phyloP scores from a whole-genome alignment of 1,140 invertebrate genomes.

The Papilio polyxenes region DNA sequence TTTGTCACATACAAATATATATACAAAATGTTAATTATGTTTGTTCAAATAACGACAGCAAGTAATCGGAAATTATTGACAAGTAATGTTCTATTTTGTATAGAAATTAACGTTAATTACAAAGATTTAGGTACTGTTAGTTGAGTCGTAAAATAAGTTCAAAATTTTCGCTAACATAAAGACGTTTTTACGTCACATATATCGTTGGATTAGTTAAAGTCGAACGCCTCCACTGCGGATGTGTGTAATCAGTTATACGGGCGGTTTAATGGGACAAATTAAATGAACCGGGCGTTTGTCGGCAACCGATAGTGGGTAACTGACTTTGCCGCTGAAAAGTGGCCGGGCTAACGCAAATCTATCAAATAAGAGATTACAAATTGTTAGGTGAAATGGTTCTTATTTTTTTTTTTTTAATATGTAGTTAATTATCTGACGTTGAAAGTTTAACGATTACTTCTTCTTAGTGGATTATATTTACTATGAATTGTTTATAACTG shows the following conservation, averaged over 20 bases:
- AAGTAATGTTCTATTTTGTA: too few relatives aligned
- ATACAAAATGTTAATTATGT: neutral
- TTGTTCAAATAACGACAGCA: too few relatives aligned
- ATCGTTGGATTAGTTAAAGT: slow-evolving; percentile 15
- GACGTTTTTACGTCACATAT: neutral
- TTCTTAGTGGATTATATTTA: neutral
- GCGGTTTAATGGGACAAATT: slow-evolving; percentile 63
- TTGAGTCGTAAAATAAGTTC: neutral
- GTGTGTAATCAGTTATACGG: slow-evolving; percentile 66
- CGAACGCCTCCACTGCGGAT: slow-evolving; percentile 51
- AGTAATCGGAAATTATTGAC: too few relatives aligned
- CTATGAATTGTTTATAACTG: neutral
- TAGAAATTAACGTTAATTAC: too few relatives aligned
- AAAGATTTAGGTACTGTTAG: too few relatives aligned
- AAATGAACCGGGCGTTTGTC: slow-evolving; percentile 52
- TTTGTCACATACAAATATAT: neutral
- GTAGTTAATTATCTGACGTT: too few relatives aligned
- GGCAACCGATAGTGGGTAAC: slow-evolving; percentile 40
- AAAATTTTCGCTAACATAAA: neutral
- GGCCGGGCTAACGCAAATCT: neutral
- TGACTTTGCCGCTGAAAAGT: slow-evolving; percentile 3
- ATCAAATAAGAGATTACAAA: neutral
- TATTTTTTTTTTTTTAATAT: neutral
- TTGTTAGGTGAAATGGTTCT: neutral
- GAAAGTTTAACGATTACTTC: neutral